Evolutionary conservation across 2,888 invertebrate genomes (phyloP).

Genomic region (Agrochola lota): DNA sequence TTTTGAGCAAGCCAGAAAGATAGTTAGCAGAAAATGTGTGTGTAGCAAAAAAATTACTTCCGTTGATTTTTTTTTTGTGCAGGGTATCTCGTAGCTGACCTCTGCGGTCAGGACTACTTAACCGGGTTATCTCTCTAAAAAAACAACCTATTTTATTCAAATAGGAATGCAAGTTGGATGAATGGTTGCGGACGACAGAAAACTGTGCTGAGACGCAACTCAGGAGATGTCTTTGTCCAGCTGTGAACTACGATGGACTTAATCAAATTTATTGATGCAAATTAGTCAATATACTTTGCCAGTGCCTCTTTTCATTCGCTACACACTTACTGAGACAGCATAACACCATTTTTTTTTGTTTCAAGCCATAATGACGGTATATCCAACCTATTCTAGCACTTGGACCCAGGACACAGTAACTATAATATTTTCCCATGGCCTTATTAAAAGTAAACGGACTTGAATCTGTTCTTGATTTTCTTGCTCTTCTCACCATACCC

Average conservation of each 20-base stretch:
- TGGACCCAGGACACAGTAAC: background rate
- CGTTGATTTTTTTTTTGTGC: too few species aligned
- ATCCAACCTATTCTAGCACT: background rate
- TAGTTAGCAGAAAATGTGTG: too few species aligned
- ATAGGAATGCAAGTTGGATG: background rate
- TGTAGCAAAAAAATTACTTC: too few species aligned
- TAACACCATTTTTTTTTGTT: background rate
- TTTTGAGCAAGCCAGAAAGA: too few species aligned
- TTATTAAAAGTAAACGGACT: background rate
- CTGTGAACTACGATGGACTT: background rate
- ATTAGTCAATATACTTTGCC: background rate
- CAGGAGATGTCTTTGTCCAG: background rate
- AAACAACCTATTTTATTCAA: too few species aligned
- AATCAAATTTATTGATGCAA: background rate
- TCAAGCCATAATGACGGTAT: too few species aligned
- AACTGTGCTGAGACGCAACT: background rate
- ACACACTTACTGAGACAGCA: background rate
- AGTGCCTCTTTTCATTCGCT: background rate
- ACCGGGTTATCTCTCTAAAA: too few species aligned
- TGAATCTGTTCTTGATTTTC: background rate
- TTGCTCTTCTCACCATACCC: background rate
- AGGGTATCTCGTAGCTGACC: too few species aligned
- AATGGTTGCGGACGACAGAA: background rate
- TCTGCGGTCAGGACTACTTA: too few species aligned
- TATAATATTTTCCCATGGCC: too few species aligned